Evolutionary conservation across 2,888 invertebrate species (phyloP).

Genomic region (Drosophila fungiperda): DNA sequence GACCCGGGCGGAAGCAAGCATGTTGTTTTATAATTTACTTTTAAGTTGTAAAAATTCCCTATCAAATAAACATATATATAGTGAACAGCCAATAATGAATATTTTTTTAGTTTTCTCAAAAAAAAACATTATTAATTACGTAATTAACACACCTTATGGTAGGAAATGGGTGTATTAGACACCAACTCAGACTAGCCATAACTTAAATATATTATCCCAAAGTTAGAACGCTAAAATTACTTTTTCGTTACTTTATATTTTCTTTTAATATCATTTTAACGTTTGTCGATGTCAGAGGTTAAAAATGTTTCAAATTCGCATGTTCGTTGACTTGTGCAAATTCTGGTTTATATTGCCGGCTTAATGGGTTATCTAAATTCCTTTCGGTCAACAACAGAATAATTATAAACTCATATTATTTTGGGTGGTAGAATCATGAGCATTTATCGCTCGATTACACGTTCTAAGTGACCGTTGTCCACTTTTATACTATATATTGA

Average conservation of each 20-base stretch:
- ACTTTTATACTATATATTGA: conserved; percentile 10
- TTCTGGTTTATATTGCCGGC: not conserved
- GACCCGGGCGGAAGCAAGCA: conserved; percentile 23
- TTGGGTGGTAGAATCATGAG: conserved; percentile 25
- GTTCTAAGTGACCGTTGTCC: conserved; percentile 45
- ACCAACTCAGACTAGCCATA: not conserved
- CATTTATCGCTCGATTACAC: conserved; percentile 70
- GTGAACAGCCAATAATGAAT: not conserved
- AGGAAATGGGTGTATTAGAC: not conserved
- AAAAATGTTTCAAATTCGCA: not conserved
- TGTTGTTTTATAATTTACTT: conserved; percentile 5
- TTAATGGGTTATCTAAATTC: conserved; percentile 5
- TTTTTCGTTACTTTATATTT: not conserved
- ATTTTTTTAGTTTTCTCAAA: not conserved
- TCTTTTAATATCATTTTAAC: not conserved
- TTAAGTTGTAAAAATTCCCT: conserved; percentile 6
- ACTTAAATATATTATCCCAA: not conserved
- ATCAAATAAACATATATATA: not conserved
- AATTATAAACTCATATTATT: conserved; percentile 35
- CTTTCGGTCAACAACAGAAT: conserved; percentile 18
- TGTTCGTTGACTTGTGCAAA: conserved; percentile 14
- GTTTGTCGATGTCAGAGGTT: conserved; percentile 15
- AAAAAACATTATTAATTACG: no score
- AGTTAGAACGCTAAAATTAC: not conserved
- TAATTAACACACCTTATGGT: not conserved